Conservation (phyloP, 2,797 vertebrate genomes). For the Champsocephalus gunnari region DNA sequence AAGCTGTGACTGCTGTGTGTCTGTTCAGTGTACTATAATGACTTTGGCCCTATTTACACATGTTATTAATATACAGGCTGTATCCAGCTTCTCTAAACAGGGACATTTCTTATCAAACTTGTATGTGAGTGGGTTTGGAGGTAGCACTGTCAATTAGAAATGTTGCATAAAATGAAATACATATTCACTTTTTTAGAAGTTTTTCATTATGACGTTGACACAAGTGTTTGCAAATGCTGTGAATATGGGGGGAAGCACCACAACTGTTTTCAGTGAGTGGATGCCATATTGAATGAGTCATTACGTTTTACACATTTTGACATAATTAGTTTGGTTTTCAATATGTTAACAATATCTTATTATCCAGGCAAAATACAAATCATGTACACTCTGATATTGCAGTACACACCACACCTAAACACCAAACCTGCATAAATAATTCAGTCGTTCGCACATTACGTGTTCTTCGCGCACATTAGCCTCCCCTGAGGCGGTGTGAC, state of each 20-base stretch:
- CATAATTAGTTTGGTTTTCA: neutral
- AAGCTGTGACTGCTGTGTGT: slow-evolving; percentile 22
- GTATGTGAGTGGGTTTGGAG: neutral
- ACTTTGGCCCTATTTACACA: slow-evolving; percentile 17
- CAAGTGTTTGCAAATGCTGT: slow-evolving; percentile 4
- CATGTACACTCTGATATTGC: slow-evolving; percentile 4
- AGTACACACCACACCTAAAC: slow-evolving; percentile 6
- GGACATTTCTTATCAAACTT: neutral
- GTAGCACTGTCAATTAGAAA: neutral
- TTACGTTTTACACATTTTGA: slow-evolving; percentile 22
- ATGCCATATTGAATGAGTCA: slow-evolving; percentile 35
- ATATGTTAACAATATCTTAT: neutral
- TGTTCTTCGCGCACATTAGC: slow-evolving; percentile 5
- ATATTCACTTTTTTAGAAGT: neutral
- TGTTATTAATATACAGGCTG: neutral
- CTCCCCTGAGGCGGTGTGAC: slow-evolving; percentile 41
- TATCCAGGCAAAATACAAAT: slow-evolving; percentile 1
- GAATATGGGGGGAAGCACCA: neutral
- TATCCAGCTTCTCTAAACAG: neutral
- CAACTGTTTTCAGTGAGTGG: slow-evolving; percentile 10
- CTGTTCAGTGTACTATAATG: slow-evolving; percentile 26
- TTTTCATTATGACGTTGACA: neutral
- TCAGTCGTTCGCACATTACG: slow-evolving; percentile 24
- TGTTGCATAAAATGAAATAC: neutral
- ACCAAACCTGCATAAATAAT: neutral